Evolutionary conservation across 2,113 vertebrate species (phyloP), one percentile per base, ranked within the genome.

Genomic region (Oreotrochilus melanogaster): DNA sequence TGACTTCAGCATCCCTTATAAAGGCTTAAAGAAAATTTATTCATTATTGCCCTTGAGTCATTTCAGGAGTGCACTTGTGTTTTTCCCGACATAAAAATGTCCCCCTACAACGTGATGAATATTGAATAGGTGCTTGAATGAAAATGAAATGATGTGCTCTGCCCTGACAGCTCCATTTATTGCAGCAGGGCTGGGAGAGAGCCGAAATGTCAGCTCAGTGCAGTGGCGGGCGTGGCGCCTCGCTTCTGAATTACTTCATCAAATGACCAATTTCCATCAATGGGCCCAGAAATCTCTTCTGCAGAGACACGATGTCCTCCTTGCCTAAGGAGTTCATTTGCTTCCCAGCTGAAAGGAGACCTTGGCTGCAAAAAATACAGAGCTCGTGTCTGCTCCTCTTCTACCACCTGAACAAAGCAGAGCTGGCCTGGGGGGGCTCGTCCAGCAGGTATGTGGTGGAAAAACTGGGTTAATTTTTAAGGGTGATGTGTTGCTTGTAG

Each of bases 11-110:
- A 94, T 93, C 61, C 79, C 58, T 95, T 73, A 79, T 65, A 70
- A 56, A 42, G 33, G 87, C 98, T 98, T 98, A 97, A 98, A 97
- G 79, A 97, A 95, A 96, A 97, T 97, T 98, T 96, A 97, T 97
- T 90, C 95, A 92, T 97, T 97, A 97, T 93, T 95, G 89, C 86
- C 82, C 92, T 95, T 80, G 91, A 93, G 92, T 97, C 96, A 92
- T 97, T 97, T 97, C 47, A 53, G 98, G 97, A 96, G 94, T 97
- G 91, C 69, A 89, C 95, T 95, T 91, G 57, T 94, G 84, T 87
- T 95, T 97, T 93, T 95, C 86, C 91, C n/a, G 27, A 94, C 86
- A 95, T 97, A 95, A 97, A 97, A 92, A 95, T 89, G 93, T 64
- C 65, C 94, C 67, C 66, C 78, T 78, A 31, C 87, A 89, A 69